Base-by-base conservation (phyloP, 2,113 vertebrate genomes). In the Camarhynchus parvulus region DNA sequence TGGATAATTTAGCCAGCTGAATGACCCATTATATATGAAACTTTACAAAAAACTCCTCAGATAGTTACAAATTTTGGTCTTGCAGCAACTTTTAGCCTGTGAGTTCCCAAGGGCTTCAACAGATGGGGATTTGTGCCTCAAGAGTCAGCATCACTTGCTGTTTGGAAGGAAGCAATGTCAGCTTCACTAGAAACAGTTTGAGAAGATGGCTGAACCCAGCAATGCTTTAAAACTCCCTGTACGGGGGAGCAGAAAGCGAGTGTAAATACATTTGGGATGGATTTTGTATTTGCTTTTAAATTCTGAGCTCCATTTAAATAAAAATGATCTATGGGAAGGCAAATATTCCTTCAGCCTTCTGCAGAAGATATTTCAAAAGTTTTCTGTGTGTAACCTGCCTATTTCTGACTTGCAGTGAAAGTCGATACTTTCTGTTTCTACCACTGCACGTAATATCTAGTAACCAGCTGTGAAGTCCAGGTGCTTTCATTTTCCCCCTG, bases 401-500 rank as follows among this genome's bases (percentile, higher is more conserved):
- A 47, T 87, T 85, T 96, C 66, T 75, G 72, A 81, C 46, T 56
- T 19, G 30, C 7, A 92, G 75, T 41, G 52, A 76, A 95, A 72
- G 59, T 47, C 63, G 81, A 76, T 62, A 69, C 67, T 94, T 96
- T 68, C 59, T 92, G 37, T 49, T 94, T 81, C 52, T 85, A 31
- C 70, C 77, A 69, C 47, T 87, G 77, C 33, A 53, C 9, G 27
- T 24, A 77, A 59, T 47, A 63, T 62, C 70, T 70, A 58, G 42
- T 47, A 91, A 56, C 61, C 21, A 94, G 49, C 39, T 69, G 50
- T 87, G 58, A 76, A 66, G 67, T 41, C 83, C 62, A 85, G 61
- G 42, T 87, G 33, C 50, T 97, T 97, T 94, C n/a, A 81, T 85
- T 96, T 91, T 49, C 18, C 33, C 80, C 37, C 62, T 64, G 52